Evolutionary conservation across 2,113 vertebrate genomes (phyloP), one percentile per base, ranked within the genome.

Genomic region (Sylvietta virens): DNA sequence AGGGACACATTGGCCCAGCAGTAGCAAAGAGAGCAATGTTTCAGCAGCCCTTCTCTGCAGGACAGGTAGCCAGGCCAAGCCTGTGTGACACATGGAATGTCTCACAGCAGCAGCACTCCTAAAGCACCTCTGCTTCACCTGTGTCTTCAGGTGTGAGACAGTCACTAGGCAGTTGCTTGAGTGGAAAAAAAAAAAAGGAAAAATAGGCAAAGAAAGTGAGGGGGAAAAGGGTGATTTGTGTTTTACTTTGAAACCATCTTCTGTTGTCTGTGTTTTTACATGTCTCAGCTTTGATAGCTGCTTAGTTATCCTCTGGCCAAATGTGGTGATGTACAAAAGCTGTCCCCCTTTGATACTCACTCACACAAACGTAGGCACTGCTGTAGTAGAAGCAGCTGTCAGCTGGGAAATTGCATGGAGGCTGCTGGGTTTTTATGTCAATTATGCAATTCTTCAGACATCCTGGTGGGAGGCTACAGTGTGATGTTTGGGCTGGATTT

Each of bases 311-410:
- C 88, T 69, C 47, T 90, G 87, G 88, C 79, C 85, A 92, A 90
- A 62, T 83, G 56, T 44, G 64, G 40, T 51, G 71, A 33, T 71
- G 40, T 40, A 53, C 74, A 86, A 86, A 95, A 81, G 67, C 94
- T 92, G 60, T 88, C 82, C 81, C 79, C 27, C 85, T 94, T 95
- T 94, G 94, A 58, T 90, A 42, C 76, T 95, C 65, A 28, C 40
- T 92, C 90, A 51, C 51, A 86, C 33, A 81, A 92, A 90, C 0
- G 9, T 83, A 86, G 93, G 85, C 54, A 12, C 44, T 62, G 81
- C 91, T 82, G 64, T 74, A 90, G 76, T 73, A 76, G 90, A 83
- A 92, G 85, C 92, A 96, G 93, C 93, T 96, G 94, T 96, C 95
- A 90, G 92, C 93, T 92, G 90, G 88, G 86, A 94, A 88, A 92